Evolutionary conservation across 2,113 vertebrate genomes (phyloP).

Genomic region (Gymnarchus niloticus): DNA sequence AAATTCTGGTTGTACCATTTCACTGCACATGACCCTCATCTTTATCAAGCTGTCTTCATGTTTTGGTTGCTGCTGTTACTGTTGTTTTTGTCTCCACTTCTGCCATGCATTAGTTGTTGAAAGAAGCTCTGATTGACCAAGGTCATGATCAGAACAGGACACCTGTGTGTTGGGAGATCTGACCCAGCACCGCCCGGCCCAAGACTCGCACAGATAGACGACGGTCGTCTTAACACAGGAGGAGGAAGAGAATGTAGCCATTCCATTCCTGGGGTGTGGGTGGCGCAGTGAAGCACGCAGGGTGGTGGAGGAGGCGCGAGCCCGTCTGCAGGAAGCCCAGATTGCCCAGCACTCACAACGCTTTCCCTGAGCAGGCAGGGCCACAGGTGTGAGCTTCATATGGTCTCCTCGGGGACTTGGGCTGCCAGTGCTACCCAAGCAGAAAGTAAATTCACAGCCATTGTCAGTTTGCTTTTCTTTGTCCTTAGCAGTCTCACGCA

Average conservation of each 20-base stretch:
- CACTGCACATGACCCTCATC: neutral
- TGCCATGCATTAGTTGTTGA: conserved; percentile 18
- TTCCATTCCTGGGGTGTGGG: conserved; percentile 41
- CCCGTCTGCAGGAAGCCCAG: neutral
- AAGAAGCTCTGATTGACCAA: conserved; percentile 28
- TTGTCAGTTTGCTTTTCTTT: neutral
- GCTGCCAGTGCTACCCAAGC: neutral
- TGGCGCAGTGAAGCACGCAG: conserved; percentile 39
- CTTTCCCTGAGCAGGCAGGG: neutral
- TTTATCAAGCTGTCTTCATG: too few species aligned
- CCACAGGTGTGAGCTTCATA: neutral
- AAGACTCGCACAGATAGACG: neutral
- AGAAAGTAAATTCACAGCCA: neutral
- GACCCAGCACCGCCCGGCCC: neutral
- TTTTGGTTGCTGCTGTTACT: too few species aligned
- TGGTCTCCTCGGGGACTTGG: neutral
- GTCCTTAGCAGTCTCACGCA: neutral
- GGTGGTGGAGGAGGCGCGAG: conserved; percentile 18
- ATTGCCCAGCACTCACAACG: neutral
- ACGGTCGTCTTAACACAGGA: conserved; percentile 17
- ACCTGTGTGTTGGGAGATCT: conserved; percentile 32
- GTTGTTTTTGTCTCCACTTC: neutral
- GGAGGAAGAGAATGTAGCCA: conserved; percentile 40
- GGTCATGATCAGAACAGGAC: conserved; percentile 38
- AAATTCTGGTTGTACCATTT: neutral